phyloP scores from a whole-genome alignment of 2,888 invertebrate species.

The Ophonus ardosiacus region DNA sequence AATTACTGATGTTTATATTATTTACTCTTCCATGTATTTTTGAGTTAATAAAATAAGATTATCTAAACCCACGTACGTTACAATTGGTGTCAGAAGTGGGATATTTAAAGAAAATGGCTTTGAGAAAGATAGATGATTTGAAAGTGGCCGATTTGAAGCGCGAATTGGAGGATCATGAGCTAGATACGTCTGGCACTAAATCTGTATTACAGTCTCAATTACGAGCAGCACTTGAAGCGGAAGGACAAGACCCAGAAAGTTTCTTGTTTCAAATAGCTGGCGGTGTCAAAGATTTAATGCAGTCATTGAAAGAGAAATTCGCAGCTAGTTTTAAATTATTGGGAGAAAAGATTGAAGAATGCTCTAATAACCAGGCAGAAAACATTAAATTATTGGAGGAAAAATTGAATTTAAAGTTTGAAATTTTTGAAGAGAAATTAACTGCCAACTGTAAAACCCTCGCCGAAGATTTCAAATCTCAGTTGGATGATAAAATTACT shows the following conservation, averaged over 20 bases:
- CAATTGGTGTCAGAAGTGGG: background rate
- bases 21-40: background rate
- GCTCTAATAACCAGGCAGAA: background rate
- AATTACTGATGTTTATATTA: no score
- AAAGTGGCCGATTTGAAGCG: constrained; percentile 19
- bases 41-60: background rate
- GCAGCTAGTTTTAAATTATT: background rate
- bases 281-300: background rate
- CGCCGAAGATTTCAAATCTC: background rate
- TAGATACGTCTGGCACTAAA: background rate
- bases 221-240: background rate
- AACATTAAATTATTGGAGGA: background rate
- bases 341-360: background rate
- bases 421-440: background rate
- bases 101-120: background rate
- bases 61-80: background rate
- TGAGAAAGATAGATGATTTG: background rate
- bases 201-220: background rate
- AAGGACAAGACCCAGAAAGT: background rate
- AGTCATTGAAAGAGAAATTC: background rate
- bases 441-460: background rate
- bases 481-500: no score
- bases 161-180: constrained; percentile 11
- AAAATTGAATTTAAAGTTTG: background rate
- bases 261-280: background rate